Conservation (phyloP, 2,888 invertebrate species). For the Sialis lutaria region DNA sequence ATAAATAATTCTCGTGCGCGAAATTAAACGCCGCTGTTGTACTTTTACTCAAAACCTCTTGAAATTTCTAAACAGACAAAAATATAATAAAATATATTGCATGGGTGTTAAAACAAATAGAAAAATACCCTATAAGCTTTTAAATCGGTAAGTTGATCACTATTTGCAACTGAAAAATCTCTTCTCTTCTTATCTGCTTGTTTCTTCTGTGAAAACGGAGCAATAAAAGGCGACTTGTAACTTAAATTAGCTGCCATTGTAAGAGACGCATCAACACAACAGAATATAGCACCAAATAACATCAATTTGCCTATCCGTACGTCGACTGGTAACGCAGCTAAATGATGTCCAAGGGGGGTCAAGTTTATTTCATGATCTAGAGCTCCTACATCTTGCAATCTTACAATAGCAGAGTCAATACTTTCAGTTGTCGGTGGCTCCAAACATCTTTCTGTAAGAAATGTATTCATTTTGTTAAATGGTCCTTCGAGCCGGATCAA, state of each 20-base stretch:
- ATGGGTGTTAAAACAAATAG: conserved; percentile 2
- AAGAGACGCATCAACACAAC: conserved; percentile 79
- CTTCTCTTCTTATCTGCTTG: conserved; percentile 55
- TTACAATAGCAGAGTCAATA: conserved; percentile 47
- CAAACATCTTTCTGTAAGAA: conserved; percentile 35
- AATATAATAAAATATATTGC: neutral
- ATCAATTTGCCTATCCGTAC: conserved; percentile 84
- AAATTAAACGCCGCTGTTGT: conserved; percentile 57
- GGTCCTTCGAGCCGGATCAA: conserved; percentile 16
- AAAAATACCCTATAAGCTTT: conserved; percentile 59
- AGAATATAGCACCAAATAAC: conserved; percentile 80
- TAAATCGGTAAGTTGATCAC: conserved; percentile 78
- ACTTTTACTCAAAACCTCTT: conserved; percentile 47
- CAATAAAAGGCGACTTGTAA: conserved; percentile 60
- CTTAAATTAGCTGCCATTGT: conserved; percentile 78
- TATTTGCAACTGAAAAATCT: conserved; percentile 59
- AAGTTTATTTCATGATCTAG: conserved; percentile 54
- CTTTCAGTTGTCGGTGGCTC: conserved; percentile 55
- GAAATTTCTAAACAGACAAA: conserved; percentile 50
- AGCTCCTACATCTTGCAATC: conserved; percentile 64
- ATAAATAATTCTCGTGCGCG: conserved; percentile 70
- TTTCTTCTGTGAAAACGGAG: conserved; percentile 53
- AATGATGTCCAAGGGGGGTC: conserved; percentile 73
- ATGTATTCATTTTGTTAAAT: conserved; percentile 14
- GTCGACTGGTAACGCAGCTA: conserved; percentile 80